These are phyloP conservation scores for Pelosia muscerda DNA, from an alignment of 2,888 invertebrate genomes.

Conservation along the genomic window DNA sequence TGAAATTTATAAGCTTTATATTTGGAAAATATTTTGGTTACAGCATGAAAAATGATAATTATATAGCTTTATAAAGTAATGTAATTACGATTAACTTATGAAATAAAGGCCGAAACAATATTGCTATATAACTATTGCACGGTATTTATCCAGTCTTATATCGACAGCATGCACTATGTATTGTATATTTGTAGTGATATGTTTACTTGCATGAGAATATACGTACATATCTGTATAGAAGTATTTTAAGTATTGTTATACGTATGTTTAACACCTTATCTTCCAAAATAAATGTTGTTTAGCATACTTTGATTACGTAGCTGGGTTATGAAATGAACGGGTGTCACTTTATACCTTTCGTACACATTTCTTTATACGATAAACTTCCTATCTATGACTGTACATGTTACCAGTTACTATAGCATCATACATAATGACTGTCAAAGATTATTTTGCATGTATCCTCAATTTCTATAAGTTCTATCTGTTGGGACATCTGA, in stretches of 20 bases:
- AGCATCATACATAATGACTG: slow-evolving; percentile 35
- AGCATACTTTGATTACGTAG: slow-evolving; percentile 74
- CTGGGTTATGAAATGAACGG: slow-evolving; percentile 61
- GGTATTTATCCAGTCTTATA: slow-evolving; percentile 54
- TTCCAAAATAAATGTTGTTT: slow-evolving; percentile 86
- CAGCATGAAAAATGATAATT: slow-evolving; percentile 62
- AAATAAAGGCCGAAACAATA: slow-evolving; percentile 60
- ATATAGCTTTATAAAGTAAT: slow-evolving; percentile 55
- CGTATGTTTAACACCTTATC: slow-evolving; percentile 73
- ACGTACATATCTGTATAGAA: slow-evolving; percentile 59
- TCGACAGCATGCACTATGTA: slow-evolving; percentile 78
- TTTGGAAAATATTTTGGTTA: slow-evolving; percentile 50
- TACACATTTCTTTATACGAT: slow-evolving; percentile 55
- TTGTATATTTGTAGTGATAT: slow-evolving; percentile 72
- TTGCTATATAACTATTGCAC: slow-evolving; percentile 65
- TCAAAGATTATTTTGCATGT: slow-evolving; percentile 70
- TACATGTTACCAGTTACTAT: slow-evolving; percentile 40
- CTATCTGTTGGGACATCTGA: slow-evolving; percentile 47
- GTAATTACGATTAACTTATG: slow-evolving; percentile 47
- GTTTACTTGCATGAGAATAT: slow-evolving; percentile 84
- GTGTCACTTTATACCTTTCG: slow-evolving; percentile 61
- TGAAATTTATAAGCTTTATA: slow-evolving; percentile 56
- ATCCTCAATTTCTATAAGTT: slow-evolving; percentile 60
- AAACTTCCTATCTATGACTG: slow-evolving; percentile 49
- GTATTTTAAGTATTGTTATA: slow-evolving; percentile 63